Conservation (phyloP, 2,888 invertebrate genomes). For the Oscheius sp. region DNA sequence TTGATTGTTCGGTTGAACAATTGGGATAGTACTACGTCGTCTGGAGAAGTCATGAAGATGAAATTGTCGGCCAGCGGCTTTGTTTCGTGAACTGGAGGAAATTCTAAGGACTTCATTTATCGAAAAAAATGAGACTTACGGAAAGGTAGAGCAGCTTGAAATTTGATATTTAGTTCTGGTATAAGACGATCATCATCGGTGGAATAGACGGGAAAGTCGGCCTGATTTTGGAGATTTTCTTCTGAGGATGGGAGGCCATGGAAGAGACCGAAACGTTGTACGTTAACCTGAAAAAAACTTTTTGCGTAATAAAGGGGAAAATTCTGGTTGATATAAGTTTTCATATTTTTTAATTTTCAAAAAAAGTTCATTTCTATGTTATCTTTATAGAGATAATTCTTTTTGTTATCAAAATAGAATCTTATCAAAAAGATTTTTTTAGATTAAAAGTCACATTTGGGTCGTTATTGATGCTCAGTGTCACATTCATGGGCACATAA, state of each 20-base stretch:
- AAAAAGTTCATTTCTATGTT: too few species aligned
- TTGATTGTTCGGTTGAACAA: slow-evolving; percentile 29
- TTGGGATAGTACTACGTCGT: slow-evolving; percentile 28
- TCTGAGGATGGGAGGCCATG: slow-evolving; percentile 30
- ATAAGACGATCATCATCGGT: slow-evolving; percentile 34
- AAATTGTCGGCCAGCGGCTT: slow-evolving; percentile 37
- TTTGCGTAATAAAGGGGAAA: too few species aligned
- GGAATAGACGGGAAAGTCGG: slow-evolving; percentile 40
- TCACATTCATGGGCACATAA: slow-evolving; percentile 43
- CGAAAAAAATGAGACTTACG: slow-evolving; percentile 35
- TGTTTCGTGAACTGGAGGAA: slow-evolving; percentile 39
- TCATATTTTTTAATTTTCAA: too few species aligned
- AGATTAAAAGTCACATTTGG: slow-evolving; percentile 28
- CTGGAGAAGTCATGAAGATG: slow-evolving; percentile 37
- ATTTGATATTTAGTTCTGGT: slow-evolving; percentile 21
- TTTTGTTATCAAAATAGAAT: not conserved
- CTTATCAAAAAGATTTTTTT: not conserved
- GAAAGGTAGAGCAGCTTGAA: slow-evolving; percentile 39
- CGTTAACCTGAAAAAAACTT: slow-evolving; percentile 42
- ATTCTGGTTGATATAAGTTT: too few species aligned
- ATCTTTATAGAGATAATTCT: too few species aligned
- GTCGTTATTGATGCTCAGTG: slow-evolving; percentile 38
- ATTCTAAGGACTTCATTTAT: too few species aligned
- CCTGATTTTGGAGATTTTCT: slow-evolving; percentile 18
- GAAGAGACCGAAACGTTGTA: slow-evolving; percentile 40